These are phyloP conservation scores for Dipodomys ordii DNA, from an alignment of 2,113 vertebrate genomes.

Conservation along the genomic window DNA sequence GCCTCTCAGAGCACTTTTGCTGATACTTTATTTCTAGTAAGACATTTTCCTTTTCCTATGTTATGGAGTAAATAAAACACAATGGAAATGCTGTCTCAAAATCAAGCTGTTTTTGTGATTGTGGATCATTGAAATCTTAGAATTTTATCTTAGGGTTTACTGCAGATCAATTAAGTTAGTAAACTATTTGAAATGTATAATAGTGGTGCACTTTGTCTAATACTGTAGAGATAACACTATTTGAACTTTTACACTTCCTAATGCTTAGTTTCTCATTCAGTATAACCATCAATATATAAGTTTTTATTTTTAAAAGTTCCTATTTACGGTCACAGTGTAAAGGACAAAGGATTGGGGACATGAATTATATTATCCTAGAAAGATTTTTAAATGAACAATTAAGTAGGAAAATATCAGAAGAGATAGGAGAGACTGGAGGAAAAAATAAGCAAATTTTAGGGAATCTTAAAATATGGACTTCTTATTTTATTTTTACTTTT, in stretches of 20 bases:
- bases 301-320: not conserved
- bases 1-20: slow-evolving; percentile 61
- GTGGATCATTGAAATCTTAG: slow-evolving; percentile 34
- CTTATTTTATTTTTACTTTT: slow-evolving; percentile 3
- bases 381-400: slow-evolving; percentile 29
- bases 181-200: slow-evolving; percentile 12
- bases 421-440: not conserved
- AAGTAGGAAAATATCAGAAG: not conserved
- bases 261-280: too few species aligned
- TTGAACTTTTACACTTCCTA: not conserved
- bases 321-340: not conserved
- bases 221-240: not conserved
- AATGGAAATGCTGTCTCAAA: slow-evolving; percentile 22
- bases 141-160: not conserved
- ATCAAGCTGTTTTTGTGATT: not conserved
- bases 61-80: slow-evolving; percentile 44
- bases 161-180: not conserved
- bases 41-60: slow-evolving; percentile 33
- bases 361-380: not conserved
- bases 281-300: too few species aligned
- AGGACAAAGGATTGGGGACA: not conserved
- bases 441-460: slow-evolving; percentile 2
- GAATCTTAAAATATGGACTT: not conserved
- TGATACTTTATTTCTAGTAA: slow-evolving; percentile 68
- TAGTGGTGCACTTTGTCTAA: slow-evolving; percentile 2